A percentile compares a stretch with the other conserved stretches of the same genome.
Conservation (phyloP, 2,888 invertebrate genomes). For the Biston stratarius region DNA sequence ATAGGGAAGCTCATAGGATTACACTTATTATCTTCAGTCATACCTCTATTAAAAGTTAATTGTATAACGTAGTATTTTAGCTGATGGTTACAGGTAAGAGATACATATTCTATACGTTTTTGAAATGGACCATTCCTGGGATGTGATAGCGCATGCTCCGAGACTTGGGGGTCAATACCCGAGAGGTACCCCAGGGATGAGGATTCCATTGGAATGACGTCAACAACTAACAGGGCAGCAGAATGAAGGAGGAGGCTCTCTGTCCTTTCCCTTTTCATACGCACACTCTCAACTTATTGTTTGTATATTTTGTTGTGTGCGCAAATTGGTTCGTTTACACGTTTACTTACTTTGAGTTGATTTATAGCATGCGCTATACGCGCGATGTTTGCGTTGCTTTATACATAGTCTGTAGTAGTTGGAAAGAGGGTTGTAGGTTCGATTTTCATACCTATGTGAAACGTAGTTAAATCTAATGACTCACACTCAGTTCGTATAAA, state of each 20-base stretch:
- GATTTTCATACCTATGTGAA: no score
- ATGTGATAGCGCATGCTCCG: conserved; percentile 41
- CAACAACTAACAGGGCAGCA: conserved; percentile 85
- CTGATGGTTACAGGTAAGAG: background rate
- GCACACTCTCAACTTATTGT: conserved; percentile 44
- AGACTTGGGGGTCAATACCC: conserved; percentile 58
- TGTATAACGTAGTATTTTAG: background rate
- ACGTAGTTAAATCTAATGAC: background rate
- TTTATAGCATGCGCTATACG: background rate
- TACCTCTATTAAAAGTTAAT: background rate
- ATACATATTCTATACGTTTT: background rate
- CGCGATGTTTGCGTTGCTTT: background rate
- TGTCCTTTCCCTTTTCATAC: conserved; percentile 63
- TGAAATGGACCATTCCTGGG: background rate
- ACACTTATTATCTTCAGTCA: no score
- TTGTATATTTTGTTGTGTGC: conserved; percentile 6
- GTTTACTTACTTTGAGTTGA: conserved; percentile 4
- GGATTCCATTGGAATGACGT: conserved; percentile 85
- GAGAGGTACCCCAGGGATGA: conserved; percentile 83
- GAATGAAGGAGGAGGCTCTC: conserved; percentile 61
- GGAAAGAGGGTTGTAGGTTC: background rate
- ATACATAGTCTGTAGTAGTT: conserved; percentile 6
- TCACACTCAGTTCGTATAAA: no score
- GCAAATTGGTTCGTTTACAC: conserved; percentile 5
- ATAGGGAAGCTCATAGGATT: background rate